Evolutionary conservation across 1,140 invertebrate species (phyloP).

Genomic region (Hycleus phaleratus): DNA sequence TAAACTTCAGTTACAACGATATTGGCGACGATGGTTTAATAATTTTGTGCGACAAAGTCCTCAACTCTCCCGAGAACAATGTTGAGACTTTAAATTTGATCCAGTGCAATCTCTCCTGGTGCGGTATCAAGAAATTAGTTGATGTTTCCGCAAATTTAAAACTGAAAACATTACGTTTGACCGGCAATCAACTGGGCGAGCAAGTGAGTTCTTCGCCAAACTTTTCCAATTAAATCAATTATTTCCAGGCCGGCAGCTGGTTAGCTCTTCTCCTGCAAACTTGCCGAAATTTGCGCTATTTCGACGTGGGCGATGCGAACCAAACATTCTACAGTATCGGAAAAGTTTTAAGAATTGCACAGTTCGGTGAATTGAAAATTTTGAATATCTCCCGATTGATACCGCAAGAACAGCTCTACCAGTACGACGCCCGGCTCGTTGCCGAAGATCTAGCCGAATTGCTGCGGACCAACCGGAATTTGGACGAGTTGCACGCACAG

Average conservation of each 20-base stretch:
- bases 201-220: conserved; percentile 27
- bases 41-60: conserved; percentile 33
- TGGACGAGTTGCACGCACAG: conserved; percentile 49
- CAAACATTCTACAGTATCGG: conserved; percentile 47
- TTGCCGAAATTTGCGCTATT: conserved; percentile 41
- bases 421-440: background rate
- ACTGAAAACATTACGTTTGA: conserved; percentile 44
- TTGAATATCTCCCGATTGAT: conserved; percentile 50
- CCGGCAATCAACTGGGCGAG: conserved; percentile 47
- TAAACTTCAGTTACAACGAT: conserved; percentile 49
- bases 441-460: conserved; percentile 4
- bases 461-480: conserved; percentile 39
- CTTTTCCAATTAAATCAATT: background rate
- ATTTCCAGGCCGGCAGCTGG: conserved; percentile 41
- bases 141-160: conserved; percentile 30
- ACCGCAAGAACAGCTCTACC: conserved; percentile 28
- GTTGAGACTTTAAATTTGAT: conserved; percentile 47
- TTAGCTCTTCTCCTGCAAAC: conserved; percentile 43
- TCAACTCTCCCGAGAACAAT: conserved; percentile 25
- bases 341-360: conserved; percentile 20
- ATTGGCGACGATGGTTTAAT: conserved; percentile 47
- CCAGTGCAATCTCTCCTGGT: conserved; percentile 44
- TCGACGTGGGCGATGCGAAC: conserved; percentile 49
- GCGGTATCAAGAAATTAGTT: conserved; percentile 31
- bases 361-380: conserved; percentile 42